A percentile compares a stretch with the other conserved stretches of the same genome.
Conservation (phyloP, 2,113 vertebrate genomes). For the Platysternon megacephalum region DNA sequence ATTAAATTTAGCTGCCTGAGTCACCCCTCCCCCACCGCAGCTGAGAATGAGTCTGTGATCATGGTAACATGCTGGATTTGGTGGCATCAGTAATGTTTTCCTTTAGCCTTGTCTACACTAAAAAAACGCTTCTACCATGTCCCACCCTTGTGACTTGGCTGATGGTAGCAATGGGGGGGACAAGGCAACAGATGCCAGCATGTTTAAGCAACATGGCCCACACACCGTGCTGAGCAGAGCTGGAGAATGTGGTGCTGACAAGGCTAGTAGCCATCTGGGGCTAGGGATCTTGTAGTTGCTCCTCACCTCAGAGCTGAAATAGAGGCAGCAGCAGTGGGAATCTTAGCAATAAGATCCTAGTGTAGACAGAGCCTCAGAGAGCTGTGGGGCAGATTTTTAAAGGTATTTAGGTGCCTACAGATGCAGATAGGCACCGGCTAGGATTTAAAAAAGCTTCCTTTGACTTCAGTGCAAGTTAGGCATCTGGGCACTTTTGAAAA, state of each 20-base stretch:
- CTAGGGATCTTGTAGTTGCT: too few relatives aligned
- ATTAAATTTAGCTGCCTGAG: constrained; percentile 68
- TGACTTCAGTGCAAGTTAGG: too few relatives aligned
- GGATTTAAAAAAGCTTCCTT: too few relatives aligned
- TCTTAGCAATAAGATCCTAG: neutral
- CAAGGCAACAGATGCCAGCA: neutral
- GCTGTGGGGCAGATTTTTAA: neutral
- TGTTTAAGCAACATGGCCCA: neutral
- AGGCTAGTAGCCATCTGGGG: too few relatives aligned
- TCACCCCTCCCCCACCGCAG: constrained; percentile 43
- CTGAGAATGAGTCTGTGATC: constrained; percentile 49
- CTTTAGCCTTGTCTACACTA: constrained; percentile 48
- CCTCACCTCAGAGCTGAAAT: too few relatives aligned
- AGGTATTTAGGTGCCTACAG: too few relatives aligned
- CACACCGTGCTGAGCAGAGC: neutral
- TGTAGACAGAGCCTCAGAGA: neutral
- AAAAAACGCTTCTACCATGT: constrained; percentile 50
- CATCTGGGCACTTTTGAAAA: too few relatives aligned
- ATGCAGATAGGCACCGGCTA: too few relatives aligned
- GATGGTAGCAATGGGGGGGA: neutral
- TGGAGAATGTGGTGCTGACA: too few relatives aligned
- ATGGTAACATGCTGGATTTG: constrained; percentile 13
- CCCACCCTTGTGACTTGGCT: constrained; percentile 45
- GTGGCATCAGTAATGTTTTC: neutral
- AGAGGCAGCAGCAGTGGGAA: neutral